phyloP scores from a whole-genome alignment of 2,797 vertebrate species.

The Knipowitschia caucasica region DNA sequence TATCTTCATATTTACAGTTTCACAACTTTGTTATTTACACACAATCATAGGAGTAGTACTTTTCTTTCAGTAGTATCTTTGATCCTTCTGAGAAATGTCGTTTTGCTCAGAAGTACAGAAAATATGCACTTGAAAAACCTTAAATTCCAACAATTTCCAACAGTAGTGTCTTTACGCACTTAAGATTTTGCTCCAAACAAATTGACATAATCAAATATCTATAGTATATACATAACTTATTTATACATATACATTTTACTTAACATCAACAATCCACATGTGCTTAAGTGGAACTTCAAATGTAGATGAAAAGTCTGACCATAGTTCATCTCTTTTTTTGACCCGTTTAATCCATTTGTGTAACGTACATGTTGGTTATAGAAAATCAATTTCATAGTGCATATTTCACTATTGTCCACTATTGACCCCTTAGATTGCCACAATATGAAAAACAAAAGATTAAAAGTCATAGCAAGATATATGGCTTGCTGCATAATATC shows the following conservation, averaged over 20 bases:
- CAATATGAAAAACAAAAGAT: background rate
- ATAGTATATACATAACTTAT: conserved; percentile 6
- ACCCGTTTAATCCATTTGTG: background rate
- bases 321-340: background rate
- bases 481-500: conserved; percentile 10
- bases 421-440: background rate
- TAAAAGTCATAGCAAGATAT: background rate
- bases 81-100: conserved; percentile 5
- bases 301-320: background rate
- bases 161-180: conserved; percentile 1
- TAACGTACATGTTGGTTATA: background rate
- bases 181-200: background rate
- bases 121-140: conserved; percentile 16
- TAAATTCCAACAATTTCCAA: conserved; percentile 4
- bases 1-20: background rate
- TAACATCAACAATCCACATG: conserved; percentile 4
- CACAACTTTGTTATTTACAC: conserved; percentile 7
- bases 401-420: background rate
- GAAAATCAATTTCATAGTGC: conserved; percentile 7
- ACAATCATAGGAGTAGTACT: background rate
- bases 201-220: conserved; percentile 4
- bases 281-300: background rate
- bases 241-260: no score
- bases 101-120: conserved; percentile 17
- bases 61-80: conserved; percentile 27